These are phyloP conservation scores for Lobophora halterata DNA, from an alignment of 2,888 invertebrate species.

Conservation along the genomic window DNA sequence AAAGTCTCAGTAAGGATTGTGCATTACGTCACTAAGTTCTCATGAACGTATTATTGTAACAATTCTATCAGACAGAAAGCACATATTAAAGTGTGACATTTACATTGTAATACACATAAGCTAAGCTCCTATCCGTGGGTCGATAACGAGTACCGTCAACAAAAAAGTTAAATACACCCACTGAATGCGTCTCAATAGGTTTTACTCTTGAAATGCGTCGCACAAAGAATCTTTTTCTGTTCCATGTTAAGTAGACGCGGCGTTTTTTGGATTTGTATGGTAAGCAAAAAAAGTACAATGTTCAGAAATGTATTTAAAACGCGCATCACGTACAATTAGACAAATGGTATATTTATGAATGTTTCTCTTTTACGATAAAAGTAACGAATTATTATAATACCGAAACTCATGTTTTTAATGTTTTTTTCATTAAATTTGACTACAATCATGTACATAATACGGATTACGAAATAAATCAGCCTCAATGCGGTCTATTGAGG, in stretches of 20 bases:
- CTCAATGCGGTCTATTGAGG: no score
- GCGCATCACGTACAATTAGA: no score
- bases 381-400: no score
- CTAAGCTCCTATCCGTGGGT: slow-evolving; percentile 17
- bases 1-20: not conserved
- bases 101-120: slow-evolving; percentile 23
- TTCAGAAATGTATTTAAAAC: no score
- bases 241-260: slow-evolving; percentile 68
- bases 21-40: not conserved
- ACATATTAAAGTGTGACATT: slow-evolving; percentile 22
- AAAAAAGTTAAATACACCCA: slow-evolving; percentile 66
- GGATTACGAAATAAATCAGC: no score
- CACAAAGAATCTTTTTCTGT: slow-evolving; percentile 73
- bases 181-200: slow-evolving; percentile 65
- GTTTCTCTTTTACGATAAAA: no score
- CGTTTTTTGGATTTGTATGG: slow-evolving; percentile 57
- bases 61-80: slow-evolving; percentile 19
- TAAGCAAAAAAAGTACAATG: slow-evolving; percentile 48
- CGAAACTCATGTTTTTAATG: not conserved
- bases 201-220: slow-evolving; percentile 66
- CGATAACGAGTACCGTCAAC: slow-evolving; percentile 55
- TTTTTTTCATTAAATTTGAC: no score
- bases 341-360: no score
- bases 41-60: slow-evolving; percentile 8
- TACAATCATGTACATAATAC: no score